phyloP scores from a whole-genome alignment of 2,888 invertebrate species.

The Polylopha cassiicola region DNA sequence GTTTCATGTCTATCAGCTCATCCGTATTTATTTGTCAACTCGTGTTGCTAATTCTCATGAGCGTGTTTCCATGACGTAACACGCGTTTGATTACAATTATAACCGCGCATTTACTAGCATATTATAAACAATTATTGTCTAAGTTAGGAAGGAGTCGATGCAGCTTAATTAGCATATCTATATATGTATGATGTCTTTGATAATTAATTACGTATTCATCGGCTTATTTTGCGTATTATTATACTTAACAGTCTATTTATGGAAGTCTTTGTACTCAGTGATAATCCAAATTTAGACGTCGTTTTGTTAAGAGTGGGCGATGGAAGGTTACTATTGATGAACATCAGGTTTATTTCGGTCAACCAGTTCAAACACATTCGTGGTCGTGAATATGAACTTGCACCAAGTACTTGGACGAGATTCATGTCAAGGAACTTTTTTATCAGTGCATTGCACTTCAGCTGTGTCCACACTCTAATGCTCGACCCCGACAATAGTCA shows the following conservation, averaged over 20 bases:
- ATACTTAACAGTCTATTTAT: too few relatives aligned
- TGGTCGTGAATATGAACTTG: conserved; percentile 12
- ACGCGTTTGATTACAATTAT: too few relatives aligned
- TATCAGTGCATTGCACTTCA: conserved; percentile 9
- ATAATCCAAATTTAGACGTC: too few relatives aligned
- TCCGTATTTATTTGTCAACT: neutral
- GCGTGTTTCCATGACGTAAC: too few relatives aligned
- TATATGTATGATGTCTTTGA: too few relatives aligned
- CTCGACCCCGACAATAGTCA: neutral
- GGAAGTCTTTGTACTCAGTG: too few relatives aligned
- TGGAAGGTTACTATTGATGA: conserved; percentile 7
- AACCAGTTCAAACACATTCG: conserved; percentile 2
- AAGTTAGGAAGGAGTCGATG: too few relatives aligned
- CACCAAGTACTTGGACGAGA: neutral
- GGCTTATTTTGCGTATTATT: neutral
- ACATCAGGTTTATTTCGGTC: conserved; percentile 10
- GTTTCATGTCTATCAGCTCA: conserved; percentile 5
- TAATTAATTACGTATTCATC: neutral
- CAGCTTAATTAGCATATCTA: too few relatives aligned
- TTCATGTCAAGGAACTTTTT: conserved; percentile 8
- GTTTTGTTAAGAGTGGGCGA: conserved; percentile 6
- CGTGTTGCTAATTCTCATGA: neutral
- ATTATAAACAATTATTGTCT: too few relatives aligned
- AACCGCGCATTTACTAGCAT: too few relatives aligned
- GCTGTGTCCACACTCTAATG: neutral